Evolutionary conservation across 2,797 vertebrate species (phyloP), one percentile per base, ranked within the genome.

Genomic region (Lateolabrax maculatus): DNA sequence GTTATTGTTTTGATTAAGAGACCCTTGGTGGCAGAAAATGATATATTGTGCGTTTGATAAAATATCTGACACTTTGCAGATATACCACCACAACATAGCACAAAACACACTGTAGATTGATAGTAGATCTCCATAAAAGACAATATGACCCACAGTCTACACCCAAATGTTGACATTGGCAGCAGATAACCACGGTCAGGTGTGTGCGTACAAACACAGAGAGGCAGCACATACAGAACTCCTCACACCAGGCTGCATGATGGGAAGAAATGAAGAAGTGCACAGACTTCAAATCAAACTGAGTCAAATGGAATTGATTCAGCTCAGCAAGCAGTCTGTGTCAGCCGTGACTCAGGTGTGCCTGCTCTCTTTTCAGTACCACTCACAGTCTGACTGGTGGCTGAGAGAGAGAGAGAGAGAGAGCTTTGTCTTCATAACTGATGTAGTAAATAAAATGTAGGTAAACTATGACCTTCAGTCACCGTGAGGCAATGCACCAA

Each of bases 221-320:
- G 7, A 43, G 13, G 48, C n/a, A 16, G 23, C 25, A 46, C 64
- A 65, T 13, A 18, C 2, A 61, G 27, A 48, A 44, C 27, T 13
- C 37, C 51, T 13, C 58, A 44, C 34, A 19, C 21, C 12, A 2
- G 52, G 25, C 60, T 57, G 66, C n/a, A 49, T 41, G 51, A 53
- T 52, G 49, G n/a, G 15, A 41, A 58, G 39, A 19, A n/a, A 16
- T 31, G 27, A 77, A 48, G 21, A 46, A 57, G 72, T 39, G 10
- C 23, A 46, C 64, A 52, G 51, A 71, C 64, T 63, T 72, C 62
- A 46, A 67, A 72, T 80, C 65, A 77, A 53, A 68, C 64, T 19
- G 51, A 81, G 55, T 77, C 75, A 67, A 63, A 76, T 64, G 48
- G 68, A 80, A 80, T 53, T 76, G 68, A 83, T 74, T 81, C 37